Base-by-base conservation (phyloP, 1,140 invertebrate genomes). In the Solenopsis fugax region DNA sequence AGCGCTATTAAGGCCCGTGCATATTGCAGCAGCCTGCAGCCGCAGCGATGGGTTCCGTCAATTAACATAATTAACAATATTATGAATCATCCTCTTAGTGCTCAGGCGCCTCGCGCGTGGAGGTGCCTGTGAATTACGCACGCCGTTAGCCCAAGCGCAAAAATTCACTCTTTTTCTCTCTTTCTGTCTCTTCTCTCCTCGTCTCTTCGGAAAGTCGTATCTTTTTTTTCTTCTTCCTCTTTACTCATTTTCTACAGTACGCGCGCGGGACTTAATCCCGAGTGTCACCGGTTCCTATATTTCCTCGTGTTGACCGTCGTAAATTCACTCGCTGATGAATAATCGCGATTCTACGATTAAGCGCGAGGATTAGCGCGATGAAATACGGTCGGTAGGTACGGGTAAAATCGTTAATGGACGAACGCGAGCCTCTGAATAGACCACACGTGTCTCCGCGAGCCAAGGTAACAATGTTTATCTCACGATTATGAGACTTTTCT, bases 11-110 rank as follows among this genome's bases (percentile, higher is more conserved):
- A 89, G 54, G 69, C 86, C 52, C 69, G 81, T 80, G 65, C 52
- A 80, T 87, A 56, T 84, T 54, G 60, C 58, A 50, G 80, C 78
- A 84, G 58, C 13, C 4, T 6, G 58, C 54, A 69, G 48, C 69
- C 52, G 54, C 72, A 50, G 12, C 64, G 77, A 58, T 64, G 50
- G 73, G 75, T 41, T 67, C 29, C 72, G 60, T 72, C 88, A 60
- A 90, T 90, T 90, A 90, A 85, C 86, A 85, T 90, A 89, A 90
- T 90, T 90, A 90, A 90, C 86, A 85, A 87, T 89, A 80, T 77
- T 85, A 67, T 88, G 89, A 90, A 89, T 90, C 88, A 90, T 64
- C 73, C 34, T 62, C 69, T 82, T 89, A 87, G 88, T 84, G 76
- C 72, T 73, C 60, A 62, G 50, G 72, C 69, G 41, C 41, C 58